A percentile compares a stretch with the other conserved stretches of the same genome.
Evolutionary conservation across 2,888 invertebrate genomes (phyloP).

Genomic region (Protophormia terraenovae): DNA sequence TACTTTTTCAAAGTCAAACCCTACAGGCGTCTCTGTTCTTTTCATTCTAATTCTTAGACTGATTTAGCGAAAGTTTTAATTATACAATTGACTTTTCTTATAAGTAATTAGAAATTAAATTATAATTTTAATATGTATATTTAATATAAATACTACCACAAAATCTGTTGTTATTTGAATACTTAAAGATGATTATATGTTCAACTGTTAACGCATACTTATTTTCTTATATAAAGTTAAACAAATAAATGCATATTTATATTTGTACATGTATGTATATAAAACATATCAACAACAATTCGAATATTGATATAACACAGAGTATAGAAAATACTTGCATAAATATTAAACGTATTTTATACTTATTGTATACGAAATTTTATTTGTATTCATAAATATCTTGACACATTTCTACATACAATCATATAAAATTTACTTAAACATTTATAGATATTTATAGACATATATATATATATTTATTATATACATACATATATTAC

Average conservation of each 20-base stretch:
- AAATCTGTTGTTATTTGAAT: background rate
- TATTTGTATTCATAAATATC: constrained; percentile 12
- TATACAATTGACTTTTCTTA: too few species aligned
- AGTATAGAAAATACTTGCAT: constrained; percentile 16
- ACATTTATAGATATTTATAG: background rate
- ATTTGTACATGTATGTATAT: background rate
- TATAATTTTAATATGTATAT: background rate
- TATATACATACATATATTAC: too few species aligned
- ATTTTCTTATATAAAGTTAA: too few species aligned
- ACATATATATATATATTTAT: too few species aligned
- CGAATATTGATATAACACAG: constrained; percentile 45
- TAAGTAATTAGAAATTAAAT: background rate
- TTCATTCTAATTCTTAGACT: too few species aligned
- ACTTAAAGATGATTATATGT: background rate
- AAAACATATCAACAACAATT: constrained; percentile 44
- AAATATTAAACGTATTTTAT: constrained; percentile 31
- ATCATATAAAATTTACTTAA: background rate
- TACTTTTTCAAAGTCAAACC: too few species aligned
- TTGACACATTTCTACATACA: constrained; percentile 5
- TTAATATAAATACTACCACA: background rate
- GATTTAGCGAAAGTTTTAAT: too few species aligned
- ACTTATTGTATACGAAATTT: background rate
- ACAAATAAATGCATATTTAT: background rate
- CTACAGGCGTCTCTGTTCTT: too few species aligned
- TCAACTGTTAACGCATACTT: background rate